Base-by-base conservation (phyloP, 2,888 invertebrate species). In the Campopleginae sp. region DNA sequence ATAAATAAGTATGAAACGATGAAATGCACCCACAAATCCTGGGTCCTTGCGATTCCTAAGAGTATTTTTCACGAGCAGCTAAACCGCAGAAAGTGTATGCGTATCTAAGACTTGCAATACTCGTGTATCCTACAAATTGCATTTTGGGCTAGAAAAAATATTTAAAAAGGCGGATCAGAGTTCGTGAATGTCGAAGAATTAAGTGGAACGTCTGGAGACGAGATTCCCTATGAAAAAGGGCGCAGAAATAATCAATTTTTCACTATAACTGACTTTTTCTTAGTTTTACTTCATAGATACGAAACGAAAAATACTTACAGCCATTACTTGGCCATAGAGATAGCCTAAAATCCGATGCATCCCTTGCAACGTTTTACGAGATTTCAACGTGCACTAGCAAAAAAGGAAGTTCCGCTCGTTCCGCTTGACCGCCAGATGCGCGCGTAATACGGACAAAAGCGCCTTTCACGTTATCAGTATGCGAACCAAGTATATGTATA, bases 381-480 rank as follows among this genome's bases (percentile, higher is more conserved):
- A 82, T 76, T 81, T 71, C 63, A 63, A 70, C 85, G 70, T 85
- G 82, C 78, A 75, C 54, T 42, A 58, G 81, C 14, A 70, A 85
- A 44, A 82, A 79, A 81, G 78, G 44, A 81, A 79, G 70, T 75
- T 12, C 71, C 27, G 38, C 38, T 38, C 10, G 12, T 38, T 27
- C 51, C 65, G 48, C 7, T 74, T 74, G 81, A 75, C 66, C 65
- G 74, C 80, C 84, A 82, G 82, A 82, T 85, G 82, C 82, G 75
- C 82, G 63, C 44, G 85, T 85, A 85, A 82, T 85, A 79, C 82
- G 70, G 79, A 79, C 78, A 78, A 85, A 82, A 85, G 85, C 79
- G 75, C 85, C 78, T 82, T 85, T 85, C 82, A 79, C 81, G 85
- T 82, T 85, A 85, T 85, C 85, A 85, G 79, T 75, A 79, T n/a